phyloP scores from a whole-genome alignment of 2,888 invertebrate genomes.

The Brachynemurus nebulosus region DNA sequence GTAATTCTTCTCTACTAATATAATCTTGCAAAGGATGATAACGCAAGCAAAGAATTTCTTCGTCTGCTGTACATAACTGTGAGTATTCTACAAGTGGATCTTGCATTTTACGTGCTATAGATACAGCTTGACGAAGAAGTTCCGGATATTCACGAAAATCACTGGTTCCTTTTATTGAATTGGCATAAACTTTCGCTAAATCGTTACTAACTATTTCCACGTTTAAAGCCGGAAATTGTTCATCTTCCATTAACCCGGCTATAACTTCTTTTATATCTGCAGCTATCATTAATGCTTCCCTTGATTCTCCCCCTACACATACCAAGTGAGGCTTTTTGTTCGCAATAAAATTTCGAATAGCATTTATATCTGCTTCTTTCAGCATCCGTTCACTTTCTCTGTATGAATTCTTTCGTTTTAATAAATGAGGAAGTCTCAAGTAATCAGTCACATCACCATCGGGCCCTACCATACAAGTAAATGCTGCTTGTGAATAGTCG shows the following conservation, averaged over 20 bases:
- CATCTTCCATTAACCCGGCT: conserved; percentile 60
- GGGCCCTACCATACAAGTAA: conserved; percentile 72
- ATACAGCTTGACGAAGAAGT: conserved; percentile 81
- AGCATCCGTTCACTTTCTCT: conserved; percentile 49
- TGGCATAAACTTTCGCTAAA: conserved; percentile 81
- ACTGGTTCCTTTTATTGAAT: conserved; percentile 69
- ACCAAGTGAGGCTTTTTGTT: conserved; percentile 90
- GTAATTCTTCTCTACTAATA: conserved; percentile 67
- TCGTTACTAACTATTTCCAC: conserved; percentile 93
- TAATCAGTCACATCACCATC: conserved; percentile 91
- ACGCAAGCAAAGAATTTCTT: conserved; percentile 88
- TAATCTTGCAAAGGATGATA: conserved; percentile 81
- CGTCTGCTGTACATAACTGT: conserved; percentile 89
- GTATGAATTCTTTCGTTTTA: conserved; percentile 66
- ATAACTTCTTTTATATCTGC: conserved; percentile 64
- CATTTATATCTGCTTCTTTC: conserved; percentile 48
- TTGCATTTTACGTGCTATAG: conserved; percentile 80
- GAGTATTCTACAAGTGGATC: conserved; percentile 95
- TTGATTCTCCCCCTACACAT: conserved; percentile 78
- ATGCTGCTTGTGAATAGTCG: conserved; percentile 71
- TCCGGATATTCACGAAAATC: conserved; percentile 92
- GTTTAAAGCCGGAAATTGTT: conserved; percentile 72
- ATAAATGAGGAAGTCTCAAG: conserved; percentile 70
- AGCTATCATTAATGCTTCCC: conserved; percentile 71
- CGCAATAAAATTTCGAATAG: conserved; percentile 66